A percentile compares a stretch with the other conserved stretches of the same genome.
These are phyloP conservation scores for Rotaria magnacalcarata DNA, from an alignment of 2,888 invertebrate species.

Conservation along the genomic window DNA sequence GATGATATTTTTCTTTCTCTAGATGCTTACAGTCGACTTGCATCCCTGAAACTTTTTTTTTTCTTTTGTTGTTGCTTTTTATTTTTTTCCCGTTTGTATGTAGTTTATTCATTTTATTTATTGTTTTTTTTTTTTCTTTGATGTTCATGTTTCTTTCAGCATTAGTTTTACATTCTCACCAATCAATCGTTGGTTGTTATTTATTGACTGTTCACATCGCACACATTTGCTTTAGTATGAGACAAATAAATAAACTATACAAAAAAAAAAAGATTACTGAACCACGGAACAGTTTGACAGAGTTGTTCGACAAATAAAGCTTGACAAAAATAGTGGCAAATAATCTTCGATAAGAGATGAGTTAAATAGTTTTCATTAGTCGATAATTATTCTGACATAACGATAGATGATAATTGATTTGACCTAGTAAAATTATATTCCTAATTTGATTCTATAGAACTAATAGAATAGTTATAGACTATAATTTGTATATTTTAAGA, in stretches of 20 bases:
- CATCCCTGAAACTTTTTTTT: background rate
- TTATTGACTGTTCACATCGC: background rate
- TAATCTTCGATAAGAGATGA: no score
- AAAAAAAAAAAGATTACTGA: background rate
- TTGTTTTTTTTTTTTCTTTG: background rate
- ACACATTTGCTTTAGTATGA: background rate
- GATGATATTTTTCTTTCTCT: background rate
- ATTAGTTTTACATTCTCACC: background rate
- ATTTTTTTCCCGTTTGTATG: background rate
- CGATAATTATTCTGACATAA: no score
- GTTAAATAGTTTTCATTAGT: no score
- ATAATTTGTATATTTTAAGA: no score
- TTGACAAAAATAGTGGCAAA: no score
- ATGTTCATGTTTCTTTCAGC: background rate
- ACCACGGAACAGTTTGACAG: no score
- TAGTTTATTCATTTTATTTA: background rate
- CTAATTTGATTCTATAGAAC: no score
- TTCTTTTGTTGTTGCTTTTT: background rate
- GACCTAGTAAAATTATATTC: no score
- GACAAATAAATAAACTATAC: background rate
- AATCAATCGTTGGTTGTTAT: background rate
- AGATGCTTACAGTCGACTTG: background rate
- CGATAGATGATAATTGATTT: no score
- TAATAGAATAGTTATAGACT: no score
- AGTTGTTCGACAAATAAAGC: no score